A percentile compares a stretch with the other conserved stretches of the same genome.
Conservation (phyloP, 2,797 vertebrate species). For the Pseudopleuronectes americanus region DNA sequence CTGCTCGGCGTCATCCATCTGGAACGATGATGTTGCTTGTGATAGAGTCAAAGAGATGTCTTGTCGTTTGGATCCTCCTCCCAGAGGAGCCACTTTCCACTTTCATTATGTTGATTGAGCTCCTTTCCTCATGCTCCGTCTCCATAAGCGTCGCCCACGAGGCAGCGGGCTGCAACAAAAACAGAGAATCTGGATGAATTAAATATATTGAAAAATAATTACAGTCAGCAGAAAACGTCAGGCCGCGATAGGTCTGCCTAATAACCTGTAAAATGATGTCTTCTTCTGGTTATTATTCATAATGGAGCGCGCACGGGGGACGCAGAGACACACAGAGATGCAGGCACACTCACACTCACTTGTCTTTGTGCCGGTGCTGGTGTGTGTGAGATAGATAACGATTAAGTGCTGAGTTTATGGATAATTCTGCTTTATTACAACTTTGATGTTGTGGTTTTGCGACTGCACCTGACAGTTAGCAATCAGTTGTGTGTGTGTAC, state of each 20-base stretch:
- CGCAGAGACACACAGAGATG: not conserved
- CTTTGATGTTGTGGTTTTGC: slow-evolving; percentile 7
- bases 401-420: not conserved
- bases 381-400: not conserved
- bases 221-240: slow-evolving; percentile 64
- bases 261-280: slow-evolving; percentile 76
- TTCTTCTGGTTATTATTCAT: slow-evolving; percentile 62
- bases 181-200: slow-evolving; percentile 59
- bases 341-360: not conserved
- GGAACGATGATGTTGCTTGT: slow-evolving; percentile 41
- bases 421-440: slow-evolving; percentile 6
- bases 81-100: slow-evolving; percentile 56
- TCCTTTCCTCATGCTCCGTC: slow-evolving; percentile 28
- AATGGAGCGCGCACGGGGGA: slow-evolving; percentile 33
- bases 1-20: slow-evolving; percentile 55
- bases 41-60: slow-evolving; percentile 54
- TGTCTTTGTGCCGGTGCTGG: not conserved
- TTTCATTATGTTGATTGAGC: slow-evolving; percentile 63
- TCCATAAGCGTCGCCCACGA: slow-evolving; percentile 41
- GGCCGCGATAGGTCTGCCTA: slow-evolving; percentile 66
- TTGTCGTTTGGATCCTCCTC: slow-evolving; percentile 47
- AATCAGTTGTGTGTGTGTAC: not conserved
- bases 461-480: too few relatives aligned
- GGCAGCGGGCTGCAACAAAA: slow-evolving; percentile 43
- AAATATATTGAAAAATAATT: slow-evolving; percentile 73